A percentile compares a stretch with the other conserved stretches of the same genome.
Evolutionary conservation across 2,888 invertebrate species (phyloP).

Genomic region (Troglohyphantes excavatus): DNA sequence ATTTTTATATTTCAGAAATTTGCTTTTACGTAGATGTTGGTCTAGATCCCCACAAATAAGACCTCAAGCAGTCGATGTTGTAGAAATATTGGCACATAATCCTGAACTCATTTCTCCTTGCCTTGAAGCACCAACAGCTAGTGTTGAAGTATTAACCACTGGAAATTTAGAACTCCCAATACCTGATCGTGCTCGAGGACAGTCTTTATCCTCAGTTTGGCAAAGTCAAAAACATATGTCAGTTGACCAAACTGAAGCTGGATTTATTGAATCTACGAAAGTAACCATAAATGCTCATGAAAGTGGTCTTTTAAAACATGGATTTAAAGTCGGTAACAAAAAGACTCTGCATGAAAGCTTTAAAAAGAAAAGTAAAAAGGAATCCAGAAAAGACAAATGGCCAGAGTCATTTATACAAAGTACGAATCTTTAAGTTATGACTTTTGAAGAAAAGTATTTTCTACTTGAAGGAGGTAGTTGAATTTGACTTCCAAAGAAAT

Average conservation of each 20-base stretch:
- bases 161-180: conserved; percentile 51
- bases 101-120: conserved; percentile 90
- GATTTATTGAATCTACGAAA: conserved; percentile 4
- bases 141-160: conserved; percentile 70
- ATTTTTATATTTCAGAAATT: conserved; percentile 14
- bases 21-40: conserved; percentile 91
- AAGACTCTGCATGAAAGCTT: conserved; percentile 71
- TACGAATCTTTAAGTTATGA: conserved; percentile 48
- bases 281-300: conserved; percentile 18
- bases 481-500: not conserved
- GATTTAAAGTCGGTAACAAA: conserved; percentile 42
- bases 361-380: conserved; percentile 47
- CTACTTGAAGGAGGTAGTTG: not conserved
- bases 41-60: conserved; percentile 87
- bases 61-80: conserved; percentile 90
- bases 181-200: conserved; percentile 59
- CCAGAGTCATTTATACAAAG: conserved; percentile 26
- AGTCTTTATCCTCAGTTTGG: conserved; percentile 74
- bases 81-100: conserved; percentile 90
- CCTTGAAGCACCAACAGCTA: conserved; percentile 84
- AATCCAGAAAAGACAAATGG: conserved; percentile 13
- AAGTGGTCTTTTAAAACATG: conserved; percentile 30
- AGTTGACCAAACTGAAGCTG: conserved; percentile 43
- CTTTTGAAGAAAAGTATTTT: not conserved
- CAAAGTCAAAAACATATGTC: conserved; percentile 52